Conservation (phyloP, 1,140 invertebrate genomes). For the Calliopsis andreniformis region DNA sequence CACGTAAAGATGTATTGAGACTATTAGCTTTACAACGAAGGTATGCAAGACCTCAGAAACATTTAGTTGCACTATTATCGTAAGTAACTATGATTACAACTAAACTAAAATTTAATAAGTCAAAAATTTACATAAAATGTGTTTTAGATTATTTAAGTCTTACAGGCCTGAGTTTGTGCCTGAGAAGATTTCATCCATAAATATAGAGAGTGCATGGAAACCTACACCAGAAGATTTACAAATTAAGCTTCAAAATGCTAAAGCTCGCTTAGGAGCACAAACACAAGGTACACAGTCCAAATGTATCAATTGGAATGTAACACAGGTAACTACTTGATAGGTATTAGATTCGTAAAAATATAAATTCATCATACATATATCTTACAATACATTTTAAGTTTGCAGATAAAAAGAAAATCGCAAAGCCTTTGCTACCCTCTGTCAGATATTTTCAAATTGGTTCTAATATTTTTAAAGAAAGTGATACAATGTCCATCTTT, state of each 20-base stretch:
- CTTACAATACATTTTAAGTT: constrained; percentile 13
- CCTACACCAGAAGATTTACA: constrained; percentile 71
- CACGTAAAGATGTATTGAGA: constrained; percentile 71
- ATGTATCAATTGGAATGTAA: constrained; percentile 66
- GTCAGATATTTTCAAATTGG: constrained; percentile 76
- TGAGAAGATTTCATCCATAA: constrained; percentile 74
- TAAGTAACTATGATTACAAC: constrained; percentile 50
- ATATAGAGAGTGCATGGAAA: constrained; percentile 77
- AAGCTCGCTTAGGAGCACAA: constrained; percentile 56
- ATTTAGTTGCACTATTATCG: constrained; percentile 75
- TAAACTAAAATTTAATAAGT: background rate
- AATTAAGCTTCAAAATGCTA: constrained; percentile 70
- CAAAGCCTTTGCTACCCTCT: constrained; percentile 67
- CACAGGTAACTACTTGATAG: constrained; percentile 36
- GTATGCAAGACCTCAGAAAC: constrained; percentile 62
- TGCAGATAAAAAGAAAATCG: constrained; percentile 44
- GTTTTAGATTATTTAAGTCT: constrained; percentile 77
- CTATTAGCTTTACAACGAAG: constrained; percentile 62
- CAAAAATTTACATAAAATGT: constrained; percentile 21
- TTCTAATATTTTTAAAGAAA: constrained; percentile 69
- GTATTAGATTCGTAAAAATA: background rate
- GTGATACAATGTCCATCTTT: constrained; percentile 73
- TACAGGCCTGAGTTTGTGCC: constrained; percentile 80
- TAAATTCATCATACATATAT: background rate
- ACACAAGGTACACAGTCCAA: background rate